Evolutionary conservation across 2,113 vertebrate genomes (phyloP), one percentile per base, ranked within the genome.

Genomic region (Girardinichthys multiradiatus): DNA sequence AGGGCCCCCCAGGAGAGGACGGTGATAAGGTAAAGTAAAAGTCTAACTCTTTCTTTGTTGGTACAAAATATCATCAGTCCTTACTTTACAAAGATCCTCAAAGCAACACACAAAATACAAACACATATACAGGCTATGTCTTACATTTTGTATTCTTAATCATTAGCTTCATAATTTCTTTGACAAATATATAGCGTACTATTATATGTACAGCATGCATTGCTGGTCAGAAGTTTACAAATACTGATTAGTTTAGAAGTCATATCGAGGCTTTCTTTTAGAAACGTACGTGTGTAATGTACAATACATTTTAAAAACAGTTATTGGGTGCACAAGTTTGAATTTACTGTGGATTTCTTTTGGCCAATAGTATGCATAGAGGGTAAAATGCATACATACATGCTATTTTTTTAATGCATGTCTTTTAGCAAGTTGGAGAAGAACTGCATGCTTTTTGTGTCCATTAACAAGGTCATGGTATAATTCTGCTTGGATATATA

Each of bases 1-100:
- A 97, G n/a, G 98, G 98, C 17, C 96, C 95, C 71, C 97, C 98
- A 0, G 98, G 98, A 92, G 98, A 99, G 89, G 98, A 99, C 0
- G 98, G 98, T 71, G 98, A 99, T 92, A 99, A 98, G 96, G 98
- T 98, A 48, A n/a, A 77, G 61, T 61, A 72, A 19, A 66, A 54
- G 19, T 69, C 13, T 0, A 54, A 26, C n/a, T 29, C 33, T 27
- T 21, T n/a, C 31, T 57, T 33, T 27, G 26, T 57, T 19, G 11
- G 35, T 54, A 12, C 12, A 27, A 27, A 14, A n/a, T 39, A 62
- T 31, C 29, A 24, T 6, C 13, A 31, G 10, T 3, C 5, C 1
- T 54, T 30, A n/a, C 1, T 14, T 29, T 10, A 65, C 21, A 35
- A 63, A 29, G 11, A 6, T 7, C 10, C 51, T 54, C 21, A n/a